These are phyloP conservation scores for Dendronephthya gigantea DNA, from an alignment of 64 coral and sea anemone species.

Conservation along the genomic window DNA sequence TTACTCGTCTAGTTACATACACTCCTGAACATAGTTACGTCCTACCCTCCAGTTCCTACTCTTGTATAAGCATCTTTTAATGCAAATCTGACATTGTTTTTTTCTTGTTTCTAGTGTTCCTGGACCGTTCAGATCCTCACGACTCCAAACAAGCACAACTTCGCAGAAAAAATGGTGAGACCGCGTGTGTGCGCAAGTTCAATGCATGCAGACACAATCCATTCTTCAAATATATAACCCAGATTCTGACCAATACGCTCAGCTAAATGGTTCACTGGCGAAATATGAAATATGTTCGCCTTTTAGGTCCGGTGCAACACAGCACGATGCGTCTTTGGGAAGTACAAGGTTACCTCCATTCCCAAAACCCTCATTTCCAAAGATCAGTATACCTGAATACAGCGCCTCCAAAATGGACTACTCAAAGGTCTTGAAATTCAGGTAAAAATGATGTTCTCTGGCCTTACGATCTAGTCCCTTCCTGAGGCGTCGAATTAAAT, in stretches of 20 bases:
- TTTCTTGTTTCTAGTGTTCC: background rate
- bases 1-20: too few relatives aligned
- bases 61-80: too few relatives aligned
- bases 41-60: too few relatives aligned
- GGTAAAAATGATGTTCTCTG: conserved; percentile 34
- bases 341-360: conserved; percentile 76
- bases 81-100: too few relatives aligned
- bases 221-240: too few relatives aligned
- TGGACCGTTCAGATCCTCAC: background rate
- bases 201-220: too few relatives aligned
- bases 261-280: too few relatives aligned
- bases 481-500: too few relatives aligned
- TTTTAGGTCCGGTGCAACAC: background rate
- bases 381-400: conserved; percentile 55
- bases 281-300: background rate
- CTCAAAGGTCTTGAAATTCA: conserved; percentile 55
- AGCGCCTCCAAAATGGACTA: conserved; percentile 72
- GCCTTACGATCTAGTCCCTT: too few relatives aligned
- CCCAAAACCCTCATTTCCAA: conserved; percentile 60
- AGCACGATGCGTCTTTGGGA: conserved; percentile 15
- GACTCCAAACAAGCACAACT: background rate
- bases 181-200: too few relatives aligned
- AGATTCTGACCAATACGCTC: too few relatives aligned
- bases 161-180: background rate
- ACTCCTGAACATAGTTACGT: too few relatives aligned